Evolutionary conservation across 64 coral and sea anemone species (phyloP), one percentile per base, ranked within the genome.

Genomic region (Stichodactyla helianthus): DNA sequence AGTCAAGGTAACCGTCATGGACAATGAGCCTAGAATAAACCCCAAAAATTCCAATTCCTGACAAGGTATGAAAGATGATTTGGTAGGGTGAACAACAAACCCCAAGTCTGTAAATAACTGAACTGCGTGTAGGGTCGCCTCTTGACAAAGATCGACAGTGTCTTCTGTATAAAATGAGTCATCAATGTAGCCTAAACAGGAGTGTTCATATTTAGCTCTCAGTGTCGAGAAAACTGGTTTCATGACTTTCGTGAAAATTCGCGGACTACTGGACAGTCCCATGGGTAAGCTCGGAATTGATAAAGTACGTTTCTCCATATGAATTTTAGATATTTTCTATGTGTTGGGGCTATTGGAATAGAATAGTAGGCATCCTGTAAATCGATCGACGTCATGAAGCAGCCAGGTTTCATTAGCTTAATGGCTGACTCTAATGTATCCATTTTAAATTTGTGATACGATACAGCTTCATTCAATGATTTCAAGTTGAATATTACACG

Each of bases 381-480:
- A 18, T 88, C 86, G 18, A 88, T 79, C 4, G 86, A 88, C 9
- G 76, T 79, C 52, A 88, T 88, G 16, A 80, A 80, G 18, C 87
- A 79, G 6, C 77, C 76, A 25, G 76, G 87, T 50, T 80, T 88
- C 77, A 88, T 77, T 7, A 88, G 6, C 59, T 79, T 88, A 11
- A 88, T 79, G 16, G 53, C 86, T 16, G 86, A 20, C 56, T 88
- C 86, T 22, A 88, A 2, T 23, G 74, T 88, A 54, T 79, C 86
- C 71, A 88, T 88, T 54, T 88, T 88, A 88, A 79, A 88, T 19
- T 79, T 88, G n/a, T 88, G 6, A 50, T 78, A 79, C n/a, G 55
- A 27, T 88, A n/a, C n/a, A n/a, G n/a, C n/a, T n/a, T n/a, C n/a
- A n/a, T n/a, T n/a, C n/a, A n/a, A n/a, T n/a, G n/a, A n/a, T n/a